phyloP scores from a whole-genome alignment of 2,113 vertebrate genomes.

The Gobio gobio region DNA sequence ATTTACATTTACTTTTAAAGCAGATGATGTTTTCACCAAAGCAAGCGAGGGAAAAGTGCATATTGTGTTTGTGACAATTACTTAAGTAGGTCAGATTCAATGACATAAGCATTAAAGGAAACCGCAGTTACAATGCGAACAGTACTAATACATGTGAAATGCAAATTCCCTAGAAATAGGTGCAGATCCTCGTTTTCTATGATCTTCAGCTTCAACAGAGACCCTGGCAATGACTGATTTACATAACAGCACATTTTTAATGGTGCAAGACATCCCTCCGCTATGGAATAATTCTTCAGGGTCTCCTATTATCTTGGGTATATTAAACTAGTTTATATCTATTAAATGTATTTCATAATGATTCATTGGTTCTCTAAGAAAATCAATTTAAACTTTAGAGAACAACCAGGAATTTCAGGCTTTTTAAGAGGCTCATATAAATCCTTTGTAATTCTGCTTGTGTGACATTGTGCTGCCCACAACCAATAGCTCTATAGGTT shows the following conservation, averaged over 20 bases:
- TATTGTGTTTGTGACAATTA: slow-evolving; percentile 16
- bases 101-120: neutral
- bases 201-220: slow-evolving; percentile 12
- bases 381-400: slow-evolving; percentile 48
- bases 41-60: slow-evolving; percentile 4
- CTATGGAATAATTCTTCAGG: slow-evolving; percentile 52
- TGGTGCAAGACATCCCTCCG: slow-evolving; percentile 31
- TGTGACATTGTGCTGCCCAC: slow-evolving; percentile 17
- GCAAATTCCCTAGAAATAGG: slow-evolving; percentile 17
- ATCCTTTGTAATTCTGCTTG: slow-evolving; percentile 41
- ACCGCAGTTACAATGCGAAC: neutral
- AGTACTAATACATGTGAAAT: slow-evolving; percentile 12
- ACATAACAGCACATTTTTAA: slow-evolving; percentile 47
- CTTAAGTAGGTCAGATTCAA: slow-evolving; percentile 31
- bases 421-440: slow-evolving; percentile 46
- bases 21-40: slow-evolving; percentile 3
- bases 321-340: slow-evolving; percentile 61
- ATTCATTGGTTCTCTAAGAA: slow-evolving; percentile 49
- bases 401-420: slow-evolving; percentile 45
- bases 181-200: slow-evolving; percentile 20
- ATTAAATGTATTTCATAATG: slow-evolving; percentile 51
- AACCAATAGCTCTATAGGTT: slow-evolving; percentile 5
- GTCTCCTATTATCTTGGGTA: slow-evolving; percentile 49
- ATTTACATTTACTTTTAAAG: slow-evolving; percentile 27
- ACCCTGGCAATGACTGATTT: slow-evolving; percentile 46